These are phyloP conservation scores for Rhinogobio ventralis DNA, from an alignment of 2,797 vertebrate species.

Conservation along the genomic window DNA sequence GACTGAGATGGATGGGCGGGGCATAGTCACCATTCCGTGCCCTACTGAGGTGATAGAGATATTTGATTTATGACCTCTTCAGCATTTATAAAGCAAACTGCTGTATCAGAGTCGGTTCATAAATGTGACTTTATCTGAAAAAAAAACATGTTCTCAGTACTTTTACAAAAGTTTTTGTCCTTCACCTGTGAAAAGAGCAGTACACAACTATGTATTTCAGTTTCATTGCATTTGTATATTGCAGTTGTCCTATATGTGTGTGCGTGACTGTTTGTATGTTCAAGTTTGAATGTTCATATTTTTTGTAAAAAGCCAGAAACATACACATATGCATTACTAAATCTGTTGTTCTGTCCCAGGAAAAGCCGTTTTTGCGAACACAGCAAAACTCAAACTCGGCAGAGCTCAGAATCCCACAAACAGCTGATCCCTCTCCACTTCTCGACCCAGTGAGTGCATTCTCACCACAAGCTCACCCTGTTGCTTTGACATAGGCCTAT, in stretches of 20 bases:
- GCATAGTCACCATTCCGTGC: slow-evolving; percentile 62
- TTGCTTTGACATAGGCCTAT: neutral
- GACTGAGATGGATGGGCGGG: slow-evolving; percentile 55
- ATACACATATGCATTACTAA: neutral
- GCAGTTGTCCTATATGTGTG: neutral
- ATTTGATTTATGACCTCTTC: slow-evolving; percentile 15
- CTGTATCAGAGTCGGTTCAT: neutral
- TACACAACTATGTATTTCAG: neutral
- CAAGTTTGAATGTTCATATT: too few relatives aligned
- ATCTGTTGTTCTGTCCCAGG: slow-evolving; percentile 60
- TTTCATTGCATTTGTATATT: neutral
- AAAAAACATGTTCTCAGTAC: neutral
- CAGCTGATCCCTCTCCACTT: neutral
- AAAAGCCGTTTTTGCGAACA: slow-evolving; percentile 75
- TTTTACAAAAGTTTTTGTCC: slow-evolving; percentile 8
- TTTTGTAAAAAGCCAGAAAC: neutral
- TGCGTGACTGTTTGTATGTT: neutral
- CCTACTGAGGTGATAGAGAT: slow-evolving; percentile 70
- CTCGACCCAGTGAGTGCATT: slow-evolving; percentile 65
- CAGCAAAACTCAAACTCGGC: slow-evolving; percentile 71
- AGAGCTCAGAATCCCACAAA: neutral
- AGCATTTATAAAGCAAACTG: neutral
- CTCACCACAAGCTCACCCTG: neutral
- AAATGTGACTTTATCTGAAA: neutral
- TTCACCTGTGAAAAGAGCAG: neutral